Conservation (phyloP, 2,888 invertebrate species). For the Agonopterix arenella region DNA sequence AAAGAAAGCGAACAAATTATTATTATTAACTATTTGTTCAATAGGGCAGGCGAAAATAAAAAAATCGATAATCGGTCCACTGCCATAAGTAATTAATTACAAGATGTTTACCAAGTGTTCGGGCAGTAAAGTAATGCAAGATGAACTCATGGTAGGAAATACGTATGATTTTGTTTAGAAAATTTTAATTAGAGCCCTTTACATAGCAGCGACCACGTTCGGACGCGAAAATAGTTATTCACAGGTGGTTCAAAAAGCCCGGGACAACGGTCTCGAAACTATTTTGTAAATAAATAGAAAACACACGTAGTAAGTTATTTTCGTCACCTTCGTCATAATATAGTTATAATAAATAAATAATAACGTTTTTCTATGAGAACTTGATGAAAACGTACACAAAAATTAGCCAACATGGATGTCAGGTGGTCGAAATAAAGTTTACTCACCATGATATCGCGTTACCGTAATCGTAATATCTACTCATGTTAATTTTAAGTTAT, state of each 20-base stretch:
- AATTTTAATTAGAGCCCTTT: too few relatives aligned
- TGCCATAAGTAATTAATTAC: too few relatives aligned
- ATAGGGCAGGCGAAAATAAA: too few relatives aligned
- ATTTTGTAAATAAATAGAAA: too few relatives aligned
- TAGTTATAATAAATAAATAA: conserved; percentile 11
- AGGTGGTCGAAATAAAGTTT: conserved; percentile 29
- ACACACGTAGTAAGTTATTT: background rate
- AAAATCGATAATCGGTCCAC: too few relatives aligned
- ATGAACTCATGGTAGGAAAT: too few relatives aligned
- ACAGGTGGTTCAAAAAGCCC: conserved; percentile 1
- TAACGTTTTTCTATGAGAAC: conserved; percentile 37
- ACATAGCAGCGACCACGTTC: conserved; percentile 10
- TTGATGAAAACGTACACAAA: conserved; percentile 60
- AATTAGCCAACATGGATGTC: conserved; percentile 65
- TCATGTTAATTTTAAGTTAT: conserved; percentile 62
- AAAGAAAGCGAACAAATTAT: too few relatives aligned
- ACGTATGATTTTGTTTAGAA: too few relatives aligned
- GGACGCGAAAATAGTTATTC: conserved; percentile 5
- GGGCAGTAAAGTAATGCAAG: too few relatives aligned
- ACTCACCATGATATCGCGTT: conserved; percentile 75
- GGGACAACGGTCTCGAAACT: background rate
- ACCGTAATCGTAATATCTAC: conserved; percentile 75
- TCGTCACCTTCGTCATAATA: background rate
- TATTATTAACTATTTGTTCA: too few relatives aligned
- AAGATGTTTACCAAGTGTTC: too few relatives aligned